These are phyloP conservation scores for Pangasius krempfi DNA, from an alignment of 2,797 vertebrate genomes.

Conservation along the genomic window DNA sequence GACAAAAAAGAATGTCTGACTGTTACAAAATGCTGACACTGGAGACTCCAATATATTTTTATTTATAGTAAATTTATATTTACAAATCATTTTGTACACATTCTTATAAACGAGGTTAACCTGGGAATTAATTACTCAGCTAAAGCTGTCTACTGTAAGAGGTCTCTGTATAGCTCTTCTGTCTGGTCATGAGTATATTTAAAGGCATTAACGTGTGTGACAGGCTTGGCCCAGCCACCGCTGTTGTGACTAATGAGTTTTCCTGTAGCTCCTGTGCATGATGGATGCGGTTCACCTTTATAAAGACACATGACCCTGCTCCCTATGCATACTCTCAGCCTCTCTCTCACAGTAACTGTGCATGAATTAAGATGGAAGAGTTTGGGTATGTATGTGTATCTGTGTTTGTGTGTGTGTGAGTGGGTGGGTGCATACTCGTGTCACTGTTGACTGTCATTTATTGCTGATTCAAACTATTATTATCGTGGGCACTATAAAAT, in stretches of 20 bases:
- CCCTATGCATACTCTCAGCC: background rate
- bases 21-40: background rate
- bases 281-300: constrained; percentile 60
- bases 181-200: constrained; percentile 41
- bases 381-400: constrained; percentile 12
- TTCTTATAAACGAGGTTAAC: background rate
- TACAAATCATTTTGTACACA: background rate
- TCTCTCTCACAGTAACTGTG: constrained; percentile 19
- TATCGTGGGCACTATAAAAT: background rate
- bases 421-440: too few relatives aligned
- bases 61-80: background rate
- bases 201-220: constrained; percentile 42
- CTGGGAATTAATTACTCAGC: background rate
- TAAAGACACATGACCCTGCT: constrained; percentile 44
- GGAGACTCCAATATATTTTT: background rate
- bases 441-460: background rate
- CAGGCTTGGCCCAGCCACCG: constrained; percentile 38
- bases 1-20: background rate
- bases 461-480: background rate
- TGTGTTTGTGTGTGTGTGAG: background rate
- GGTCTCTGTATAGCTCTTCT: constrained; percentile 7
- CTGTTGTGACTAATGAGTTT: constrained; percentile 51
- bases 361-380: constrained; percentile 26
- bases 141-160: constrained; percentile 17
- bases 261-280: constrained; percentile 43